phyloP scores from a whole-genome alignment of 2,888 invertebrate genomes.

The Epinotia bilunana region DNA sequence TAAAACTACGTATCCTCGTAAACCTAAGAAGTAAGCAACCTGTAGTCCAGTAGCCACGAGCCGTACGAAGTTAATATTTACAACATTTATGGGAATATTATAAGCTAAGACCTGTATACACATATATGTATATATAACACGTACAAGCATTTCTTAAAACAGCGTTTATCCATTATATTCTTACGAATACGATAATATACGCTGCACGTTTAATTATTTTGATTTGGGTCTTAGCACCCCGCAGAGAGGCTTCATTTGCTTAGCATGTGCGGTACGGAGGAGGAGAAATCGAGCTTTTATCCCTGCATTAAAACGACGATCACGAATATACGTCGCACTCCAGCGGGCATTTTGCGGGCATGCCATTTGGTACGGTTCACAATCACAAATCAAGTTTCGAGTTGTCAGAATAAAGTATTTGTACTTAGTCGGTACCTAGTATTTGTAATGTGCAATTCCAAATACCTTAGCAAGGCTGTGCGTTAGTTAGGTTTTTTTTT shows the following conservation, averaged over 20 bases:
- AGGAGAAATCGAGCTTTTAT: neutral
- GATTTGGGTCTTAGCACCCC: neutral
- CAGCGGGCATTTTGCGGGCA: no score
- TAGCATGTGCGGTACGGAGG: neutral
- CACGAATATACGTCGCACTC: no score
- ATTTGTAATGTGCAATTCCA: no score
- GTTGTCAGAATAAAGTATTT: no score
- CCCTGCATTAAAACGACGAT: neutral
- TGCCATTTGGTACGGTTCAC: no score
- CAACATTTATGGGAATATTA: constrained; percentile 3
- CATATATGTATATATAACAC: neutral
- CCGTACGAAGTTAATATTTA: constrained; percentile 14
- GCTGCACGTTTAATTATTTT: neutral
- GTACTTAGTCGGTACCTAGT: no score
- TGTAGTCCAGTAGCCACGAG: neutral
- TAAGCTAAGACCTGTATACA: neutral
- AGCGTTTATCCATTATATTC: neutral
- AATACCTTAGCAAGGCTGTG: no score
- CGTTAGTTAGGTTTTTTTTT: no score
- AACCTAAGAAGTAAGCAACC: constrained; percentile 10
- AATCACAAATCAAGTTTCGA: no score
- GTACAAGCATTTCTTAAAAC: constrained; percentile 26
- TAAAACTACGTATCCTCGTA: neutral
- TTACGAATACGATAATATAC: neutral
- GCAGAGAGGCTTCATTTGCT: neutral